Percentiles rank a stretch among this genome's conserved stretches.
Evolutionary conservation across 2,113 vertebrate genomes (phyloP).

Genomic region (Eleginops maclovinus): DNA sequence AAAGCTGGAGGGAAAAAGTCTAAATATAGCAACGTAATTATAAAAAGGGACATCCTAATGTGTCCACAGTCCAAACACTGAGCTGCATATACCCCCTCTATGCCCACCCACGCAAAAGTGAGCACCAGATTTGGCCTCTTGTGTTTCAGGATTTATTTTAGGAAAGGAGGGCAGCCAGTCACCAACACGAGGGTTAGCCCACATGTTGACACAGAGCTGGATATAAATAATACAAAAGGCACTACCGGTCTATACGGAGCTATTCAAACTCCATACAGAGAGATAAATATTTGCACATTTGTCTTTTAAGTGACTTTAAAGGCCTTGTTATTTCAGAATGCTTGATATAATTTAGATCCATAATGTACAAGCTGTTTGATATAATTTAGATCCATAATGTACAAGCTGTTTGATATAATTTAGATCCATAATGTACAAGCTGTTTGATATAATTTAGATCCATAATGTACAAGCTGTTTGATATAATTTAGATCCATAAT

Average conservation of each 20-base stretch:
- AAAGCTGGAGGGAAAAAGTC: too few species aligned
- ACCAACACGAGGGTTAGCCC: conserved; percentile 50
- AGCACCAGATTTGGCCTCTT: conserved; percentile 57
- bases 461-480: neutral
- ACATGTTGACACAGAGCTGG: conserved; percentile 60
- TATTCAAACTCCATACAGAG: neutral
- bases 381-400: neutral
- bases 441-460: neutral
- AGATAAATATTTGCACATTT: neutral
- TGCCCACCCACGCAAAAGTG: conserved; percentile 14
- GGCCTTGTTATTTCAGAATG: too few species aligned
- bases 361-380: neutral
- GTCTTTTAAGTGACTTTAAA: neutral
- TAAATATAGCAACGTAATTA: too few species aligned
- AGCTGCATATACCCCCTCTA: neutral
- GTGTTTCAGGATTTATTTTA: conserved; percentile 74
- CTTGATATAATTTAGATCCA: neutral
- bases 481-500: neutral
- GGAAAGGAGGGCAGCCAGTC: conserved; percentile 76
- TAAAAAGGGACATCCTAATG: too few species aligned
- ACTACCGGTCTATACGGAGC: neutral
- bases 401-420: neutral
- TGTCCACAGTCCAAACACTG: conserved; percentile 3
- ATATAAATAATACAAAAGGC: conserved; percentile 28
- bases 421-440: neutral